Conservation (phyloP, 2,888 invertebrate species). For the Heteromurus nitidus region DNA sequence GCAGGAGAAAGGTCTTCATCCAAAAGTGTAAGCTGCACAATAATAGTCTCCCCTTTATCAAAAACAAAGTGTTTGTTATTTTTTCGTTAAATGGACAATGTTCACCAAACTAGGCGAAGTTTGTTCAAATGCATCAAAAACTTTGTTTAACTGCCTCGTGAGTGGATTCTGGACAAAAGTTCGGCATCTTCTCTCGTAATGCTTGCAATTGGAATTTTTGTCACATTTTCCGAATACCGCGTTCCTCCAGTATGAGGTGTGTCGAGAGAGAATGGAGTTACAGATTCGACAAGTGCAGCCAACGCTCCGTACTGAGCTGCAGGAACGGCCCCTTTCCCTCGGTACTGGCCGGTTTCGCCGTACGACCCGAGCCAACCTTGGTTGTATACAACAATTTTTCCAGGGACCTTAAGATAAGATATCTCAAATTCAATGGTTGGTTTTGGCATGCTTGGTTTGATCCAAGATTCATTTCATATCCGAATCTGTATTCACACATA, state of each 20-base stretch:
- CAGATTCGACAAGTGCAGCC: slow-evolving; percentile 83
- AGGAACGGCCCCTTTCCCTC: slow-evolving; percentile 81
- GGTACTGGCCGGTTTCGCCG: slow-evolving; percentile 81
- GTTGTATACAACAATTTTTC: slow-evolving; percentile 88
- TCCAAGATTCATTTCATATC: no score
- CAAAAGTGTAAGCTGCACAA: slow-evolving; percentile 81
- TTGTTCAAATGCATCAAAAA: no score
- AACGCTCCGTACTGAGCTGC: slow-evolving; percentile 86
- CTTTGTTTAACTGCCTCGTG: no score
- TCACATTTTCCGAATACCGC: slow-evolving; percentile 79
- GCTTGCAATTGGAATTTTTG: slow-evolving; percentile 83
- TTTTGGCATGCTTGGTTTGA: neutral
- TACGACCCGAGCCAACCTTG: slow-evolving; percentile 82
- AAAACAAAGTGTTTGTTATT: slow-evolving; percentile 80
- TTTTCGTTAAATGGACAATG: no score
- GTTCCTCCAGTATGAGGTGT: slow-evolving; percentile 84
- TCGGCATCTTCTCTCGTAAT: slow-evolving; percentile 88
- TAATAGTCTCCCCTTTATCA: slow-evolving; percentile 78
- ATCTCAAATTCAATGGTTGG: no score
- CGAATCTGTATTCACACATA: no score
- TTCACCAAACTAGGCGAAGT: no score
- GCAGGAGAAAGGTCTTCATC: slow-evolving; percentile 79
- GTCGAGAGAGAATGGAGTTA: slow-evolving; percentile 85
- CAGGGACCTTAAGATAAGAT: slow-evolving; percentile 79
- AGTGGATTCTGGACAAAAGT: no score